Evolutionary conservation across 1,140 invertebrate genomes (phyloP).

Genomic region (Frieseomelitta varia): DNA sequence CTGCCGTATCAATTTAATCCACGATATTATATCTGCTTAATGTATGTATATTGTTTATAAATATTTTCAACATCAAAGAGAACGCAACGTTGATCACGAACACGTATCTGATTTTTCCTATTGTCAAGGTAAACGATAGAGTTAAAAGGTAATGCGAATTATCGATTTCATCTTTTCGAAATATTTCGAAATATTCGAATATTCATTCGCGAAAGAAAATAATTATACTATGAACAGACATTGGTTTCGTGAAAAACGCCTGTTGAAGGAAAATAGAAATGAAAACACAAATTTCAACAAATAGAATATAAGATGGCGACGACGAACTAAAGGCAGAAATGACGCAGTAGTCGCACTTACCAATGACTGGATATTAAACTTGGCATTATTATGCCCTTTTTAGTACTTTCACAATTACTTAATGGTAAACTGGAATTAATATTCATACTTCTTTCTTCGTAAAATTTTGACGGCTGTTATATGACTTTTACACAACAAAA

Average conservation of each 20-base stretch:
- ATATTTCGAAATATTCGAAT: not conserved
- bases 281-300: constrained; percentile 25
- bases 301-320: constrained; percentile 65
- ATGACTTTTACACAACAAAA: constrained; percentile 50
- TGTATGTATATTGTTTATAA: not conserved
- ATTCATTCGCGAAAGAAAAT: not conserved
- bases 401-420: constrained; percentile 81
- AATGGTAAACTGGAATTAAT: constrained; percentile 80
- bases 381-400: constrained; percentile 80
- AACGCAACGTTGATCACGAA: not conserved
- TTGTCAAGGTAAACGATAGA: not conserved
- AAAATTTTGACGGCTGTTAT: constrained; percentile 74
- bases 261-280: constrained; percentile 3
- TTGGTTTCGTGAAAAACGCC: not conserved
- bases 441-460: constrained; percentile 81
- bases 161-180: not conserved
- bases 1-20: not conserved
- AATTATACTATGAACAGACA: not conserved
- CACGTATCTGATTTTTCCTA: not conserved
- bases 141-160: not conserved
- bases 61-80: not conserved
- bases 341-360: constrained; percentile 72
- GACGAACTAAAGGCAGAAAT: constrained; percentile 65
- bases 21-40: not conserved
- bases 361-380: constrained; percentile 82